Conservation (phyloP, 2,113 vertebrate species). For the Zosterops lateralis region DNA sequence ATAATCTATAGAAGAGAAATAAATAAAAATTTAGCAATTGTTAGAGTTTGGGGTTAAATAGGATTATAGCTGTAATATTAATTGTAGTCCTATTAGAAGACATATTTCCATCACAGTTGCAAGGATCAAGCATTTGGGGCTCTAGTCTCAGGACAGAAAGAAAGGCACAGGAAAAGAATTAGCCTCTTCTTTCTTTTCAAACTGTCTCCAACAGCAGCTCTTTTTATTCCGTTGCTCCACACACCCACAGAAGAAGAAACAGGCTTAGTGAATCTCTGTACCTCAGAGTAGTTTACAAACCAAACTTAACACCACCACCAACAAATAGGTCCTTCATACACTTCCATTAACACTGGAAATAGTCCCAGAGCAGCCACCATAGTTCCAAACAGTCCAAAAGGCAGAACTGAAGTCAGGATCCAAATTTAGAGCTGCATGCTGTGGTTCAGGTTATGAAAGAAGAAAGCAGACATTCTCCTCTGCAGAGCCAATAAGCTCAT, state of each 20-base stretch:
- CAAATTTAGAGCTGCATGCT: constrained; percentile 21
- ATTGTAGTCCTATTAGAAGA: neutral
- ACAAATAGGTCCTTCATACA: constrained; percentile 23
- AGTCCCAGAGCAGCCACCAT: neutral
- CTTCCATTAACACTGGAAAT: constrained; percentile 35
- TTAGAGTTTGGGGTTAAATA: neutral
- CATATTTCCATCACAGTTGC: neutral
- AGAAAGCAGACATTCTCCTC: neutral
- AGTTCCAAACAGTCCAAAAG: constrained; percentile 3
- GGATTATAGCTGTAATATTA: neutral
- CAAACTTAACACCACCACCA: neutral
- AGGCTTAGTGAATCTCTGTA: neutral
- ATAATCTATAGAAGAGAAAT: neutral
- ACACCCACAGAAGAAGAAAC: neutral
- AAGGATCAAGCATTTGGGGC: neutral
- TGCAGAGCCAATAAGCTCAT: neutral
- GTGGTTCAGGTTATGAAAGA: neutral
- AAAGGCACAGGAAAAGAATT: neutral
- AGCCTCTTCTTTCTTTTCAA: neutral
- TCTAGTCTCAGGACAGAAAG: neutral
- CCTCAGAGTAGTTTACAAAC: constrained; percentile 3
- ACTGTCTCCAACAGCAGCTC: neutral
- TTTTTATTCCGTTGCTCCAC: neutral
- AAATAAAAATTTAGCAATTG: neutral
- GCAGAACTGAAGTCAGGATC: constrained; percentile 7